Conservation (phyloP, 2,797 vertebrate genomes). For the Malacoraja senta region DNA sequence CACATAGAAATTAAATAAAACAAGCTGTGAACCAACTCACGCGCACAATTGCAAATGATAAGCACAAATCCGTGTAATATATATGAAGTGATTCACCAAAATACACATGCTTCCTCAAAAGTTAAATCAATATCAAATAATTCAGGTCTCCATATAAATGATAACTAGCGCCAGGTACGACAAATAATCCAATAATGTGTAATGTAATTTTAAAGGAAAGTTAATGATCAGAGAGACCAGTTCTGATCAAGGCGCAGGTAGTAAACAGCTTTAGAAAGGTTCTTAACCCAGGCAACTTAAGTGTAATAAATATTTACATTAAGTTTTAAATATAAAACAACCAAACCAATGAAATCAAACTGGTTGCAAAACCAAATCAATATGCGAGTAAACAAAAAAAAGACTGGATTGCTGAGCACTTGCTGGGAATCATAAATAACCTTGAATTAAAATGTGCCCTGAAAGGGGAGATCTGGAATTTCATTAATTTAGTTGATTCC, state of each 20-base stretch:
- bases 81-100: not conserved
- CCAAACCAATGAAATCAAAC: slow-evolving; percentile 6
- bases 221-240: not conserved
- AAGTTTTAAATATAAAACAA: not conserved
- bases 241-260: slow-evolving; percentile 31
- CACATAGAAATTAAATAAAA: not conserved
- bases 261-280: not conserved
- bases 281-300: not conserved
- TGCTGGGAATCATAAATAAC: not conserved
- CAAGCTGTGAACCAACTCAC: not conserved
- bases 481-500: not conserved
- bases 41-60: not conserved
- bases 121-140: not conserved
- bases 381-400: not conserved
- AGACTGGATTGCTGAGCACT: not conserved
- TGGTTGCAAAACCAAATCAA: not conserved
- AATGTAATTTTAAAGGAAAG: not conserved
- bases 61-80: not conserved
- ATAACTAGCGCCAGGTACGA: not conserved
- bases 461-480: not conserved
- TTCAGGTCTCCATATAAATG: not conserved
- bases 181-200: not conserved
- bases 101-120: not conserved
- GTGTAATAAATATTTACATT: not conserved
- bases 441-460: not conserved